Evolutionary conservation across 2,888 invertebrate genomes (phyloP), one percentile per base, ranked within the genome.

Genomic region (Polietes domitor): DNA sequence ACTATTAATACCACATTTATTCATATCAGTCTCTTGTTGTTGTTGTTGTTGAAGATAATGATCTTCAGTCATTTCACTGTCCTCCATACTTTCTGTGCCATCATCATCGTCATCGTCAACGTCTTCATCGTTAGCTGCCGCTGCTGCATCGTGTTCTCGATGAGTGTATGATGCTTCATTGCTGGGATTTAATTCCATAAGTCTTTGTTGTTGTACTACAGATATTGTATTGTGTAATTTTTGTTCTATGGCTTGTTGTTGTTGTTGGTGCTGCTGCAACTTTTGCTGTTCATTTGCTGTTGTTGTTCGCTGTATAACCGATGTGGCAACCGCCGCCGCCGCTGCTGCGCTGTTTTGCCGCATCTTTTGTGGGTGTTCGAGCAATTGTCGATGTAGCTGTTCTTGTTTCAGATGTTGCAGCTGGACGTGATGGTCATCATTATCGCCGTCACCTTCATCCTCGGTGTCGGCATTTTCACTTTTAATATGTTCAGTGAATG

Each of bases 361-460:
- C 21, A 53, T 53, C 53, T 53, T 26, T 28, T 70, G 74, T 19
- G 24, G 58, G 37, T 43, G 73, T n/a, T 58, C 6, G 15, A 58
- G 58, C 58, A 58, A 26, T 50, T 72, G 41, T 19, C 15, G 50
- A 3, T 79, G 75, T 19, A 72, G 75, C 47, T 85, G 72, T 24
- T 78, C 43, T 24, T 86, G 80, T 28, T 77, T 79, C 61, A 71
- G 58, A 41, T 82, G 82, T 43, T 65, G 55, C 3, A 37, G 73
- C 21, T 70, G 77, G 26, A 58, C 26, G 1, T 72, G 74, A 12
- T 82, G 68, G 50, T 82, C 72, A 58, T 85, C 74, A 53, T 86
- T 65, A 47, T 87, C 86, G 21, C 87, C 87, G 7, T 90, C 89
- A 43, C 87, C 88, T 4, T 89, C 90, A 80, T 88, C 89, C 53